Evolutionary conservation across 2,113 vertebrate genomes (phyloP).

Genomic region (Dromas ardeola): DNA sequence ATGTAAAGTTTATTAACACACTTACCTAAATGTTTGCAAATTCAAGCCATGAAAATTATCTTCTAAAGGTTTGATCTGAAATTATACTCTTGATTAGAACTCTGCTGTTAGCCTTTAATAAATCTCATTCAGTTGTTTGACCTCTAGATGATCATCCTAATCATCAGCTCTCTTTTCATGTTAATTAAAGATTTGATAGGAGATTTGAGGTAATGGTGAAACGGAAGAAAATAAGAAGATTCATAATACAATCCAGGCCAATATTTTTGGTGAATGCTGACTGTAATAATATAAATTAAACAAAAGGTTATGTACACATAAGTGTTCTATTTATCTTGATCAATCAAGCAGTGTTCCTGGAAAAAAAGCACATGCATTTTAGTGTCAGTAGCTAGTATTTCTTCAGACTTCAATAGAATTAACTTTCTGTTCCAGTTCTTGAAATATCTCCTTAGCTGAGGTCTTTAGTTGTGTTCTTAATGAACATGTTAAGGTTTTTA

Average conservation of each 20-base stretch:
- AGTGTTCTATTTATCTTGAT: not conserved
- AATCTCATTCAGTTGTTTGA: not conserved
- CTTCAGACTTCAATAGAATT: not conserved
- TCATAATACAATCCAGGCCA: not conserved
- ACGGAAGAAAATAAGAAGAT: not conserved
- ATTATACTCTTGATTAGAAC: not conserved
- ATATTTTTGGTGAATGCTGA: not conserved
- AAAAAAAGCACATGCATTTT: not conserved
- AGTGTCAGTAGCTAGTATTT: not conserved
- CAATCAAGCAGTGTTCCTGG: not conserved
- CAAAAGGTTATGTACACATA: not conserved
- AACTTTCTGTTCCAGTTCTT: not conserved
- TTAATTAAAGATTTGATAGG: conserved; percentile 4
- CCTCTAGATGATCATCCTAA: not conserved
- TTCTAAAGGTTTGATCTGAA: conserved; percentile 1
- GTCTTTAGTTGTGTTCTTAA: not conserved
- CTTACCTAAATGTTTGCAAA: conserved; percentile 36
- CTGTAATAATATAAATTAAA: not conserved
- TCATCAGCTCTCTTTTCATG: not conserved
- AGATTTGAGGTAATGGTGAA: not conserved
- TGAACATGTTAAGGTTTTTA: not conserved
- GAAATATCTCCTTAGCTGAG: not conserved
- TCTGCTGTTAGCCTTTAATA: not conserved
- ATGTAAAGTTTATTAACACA: not conserved
- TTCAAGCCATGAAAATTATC: not conserved